phyloP scores from a whole-genome alignment of 2,113 vertebrate species.

The Pseudopodoces humilis region DNA sequence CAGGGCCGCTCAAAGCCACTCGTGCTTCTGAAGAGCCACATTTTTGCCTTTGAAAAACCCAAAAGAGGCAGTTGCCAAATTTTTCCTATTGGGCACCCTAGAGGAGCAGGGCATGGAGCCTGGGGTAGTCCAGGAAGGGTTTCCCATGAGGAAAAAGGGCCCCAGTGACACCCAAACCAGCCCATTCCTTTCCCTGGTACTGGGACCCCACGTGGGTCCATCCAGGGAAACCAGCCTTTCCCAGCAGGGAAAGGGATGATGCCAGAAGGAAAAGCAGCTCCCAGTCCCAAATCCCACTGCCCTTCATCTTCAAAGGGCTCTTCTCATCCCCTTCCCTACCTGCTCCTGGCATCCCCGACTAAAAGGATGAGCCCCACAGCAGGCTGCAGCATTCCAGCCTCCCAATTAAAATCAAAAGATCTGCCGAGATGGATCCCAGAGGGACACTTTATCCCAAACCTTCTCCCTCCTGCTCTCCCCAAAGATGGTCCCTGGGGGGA shows the following conservation, averaged over 20 bases:
- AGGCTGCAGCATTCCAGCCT: not conserved
- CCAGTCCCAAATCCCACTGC: not conserved
- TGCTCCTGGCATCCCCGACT: not conserved
- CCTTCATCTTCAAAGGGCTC: not conserved
- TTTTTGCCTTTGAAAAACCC: not conserved
- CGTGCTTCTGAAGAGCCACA: rapidly evolving
- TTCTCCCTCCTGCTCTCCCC: not conserved
- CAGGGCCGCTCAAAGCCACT: not conserved
- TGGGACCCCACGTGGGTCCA: rapidly evolving
- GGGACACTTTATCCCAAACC: not conserved
- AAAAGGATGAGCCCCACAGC: rapidly evolving
- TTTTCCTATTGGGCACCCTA: not conserved
- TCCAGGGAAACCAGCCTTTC: not conserved
- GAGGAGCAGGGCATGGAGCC: not conserved
- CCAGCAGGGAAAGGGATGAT: rapidly evolving
- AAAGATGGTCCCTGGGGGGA: rapidly evolving
- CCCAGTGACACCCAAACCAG: not conserved
- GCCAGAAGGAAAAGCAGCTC: not conserved
- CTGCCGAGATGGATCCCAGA: not conserved
- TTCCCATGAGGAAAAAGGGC: not conserved
- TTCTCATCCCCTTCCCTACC: not conserved
- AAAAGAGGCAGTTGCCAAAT: rapidly evolving
- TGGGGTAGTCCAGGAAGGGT: not conserved
- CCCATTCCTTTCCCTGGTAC: rapidly evolving
- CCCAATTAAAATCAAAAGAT: not conserved